Evolutionary conservation across 2,113 vertebrate genomes (phyloP).

Genomic region (Siniperca chuatsi): DNA sequence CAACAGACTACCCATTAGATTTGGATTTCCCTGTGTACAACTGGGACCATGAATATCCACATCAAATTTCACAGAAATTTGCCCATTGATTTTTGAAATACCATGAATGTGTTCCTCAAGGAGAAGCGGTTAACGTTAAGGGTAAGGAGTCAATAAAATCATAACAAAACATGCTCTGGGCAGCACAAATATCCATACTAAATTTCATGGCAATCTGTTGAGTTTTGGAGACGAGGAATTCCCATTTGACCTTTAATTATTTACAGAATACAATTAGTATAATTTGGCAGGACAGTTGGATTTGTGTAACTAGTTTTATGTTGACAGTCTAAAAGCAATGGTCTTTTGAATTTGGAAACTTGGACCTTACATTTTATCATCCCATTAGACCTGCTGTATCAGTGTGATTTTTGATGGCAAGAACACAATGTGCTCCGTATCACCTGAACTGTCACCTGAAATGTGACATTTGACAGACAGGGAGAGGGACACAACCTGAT

Average conservation of each 20-base stretch:
- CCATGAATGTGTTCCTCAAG: background rate
- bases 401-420: background rate
- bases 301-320: background rate
- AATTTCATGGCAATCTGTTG: background rate
- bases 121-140: background rate
- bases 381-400: background rate
- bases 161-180: background rate
- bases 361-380: background rate
- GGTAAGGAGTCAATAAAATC: slow-evolving; percentile 11
- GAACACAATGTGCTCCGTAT: background rate
- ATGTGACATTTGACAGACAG: slow-evolving; percentile 54
- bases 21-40: background rate
- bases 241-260: background rate
- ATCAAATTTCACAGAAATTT: slow-evolving; percentile 31
- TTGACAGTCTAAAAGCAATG: background rate
- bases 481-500: slow-evolving; percentile 27
- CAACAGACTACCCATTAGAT: too few relatives aligned
- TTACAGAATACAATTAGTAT: background rate
- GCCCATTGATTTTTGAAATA: slow-evolving; percentile 11
- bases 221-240: background rate
- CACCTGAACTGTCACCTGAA: slow-evolving; percentile 22
- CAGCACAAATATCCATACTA: background rate
- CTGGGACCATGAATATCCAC: slow-evolving; percentile 2
- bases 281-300: background rate
- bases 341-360: background rate